Evolutionary conservation across 2,113 vertebrate species (phyloP).

Genomic region (Varanus salvator): DNA sequence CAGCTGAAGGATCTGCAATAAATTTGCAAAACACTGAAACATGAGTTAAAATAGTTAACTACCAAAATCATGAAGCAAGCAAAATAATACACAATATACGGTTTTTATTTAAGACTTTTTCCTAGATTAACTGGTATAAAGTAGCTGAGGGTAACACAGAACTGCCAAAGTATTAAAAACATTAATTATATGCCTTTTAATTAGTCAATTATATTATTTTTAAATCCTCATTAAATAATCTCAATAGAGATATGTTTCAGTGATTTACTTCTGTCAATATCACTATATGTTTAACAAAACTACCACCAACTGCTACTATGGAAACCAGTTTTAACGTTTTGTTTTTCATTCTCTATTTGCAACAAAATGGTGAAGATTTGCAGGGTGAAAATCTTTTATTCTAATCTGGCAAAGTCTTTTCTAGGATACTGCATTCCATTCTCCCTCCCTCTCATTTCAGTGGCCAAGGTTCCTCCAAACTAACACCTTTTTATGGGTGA

Average conservation of each 20-base stretch:
- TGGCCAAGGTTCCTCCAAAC: background rate
- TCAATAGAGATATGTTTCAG: background rate
- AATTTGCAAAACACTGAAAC: slow-evolving; percentile 27
- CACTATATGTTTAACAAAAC: background rate
- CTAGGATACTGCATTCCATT: background rate
- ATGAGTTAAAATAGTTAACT: background rate
- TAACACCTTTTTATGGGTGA: background rate
- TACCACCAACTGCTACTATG: background rate
- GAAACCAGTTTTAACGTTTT: background rate
- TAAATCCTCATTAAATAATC: background rate
- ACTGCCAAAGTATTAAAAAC: background rate
- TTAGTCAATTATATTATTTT: background rate
- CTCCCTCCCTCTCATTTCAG: background rate
- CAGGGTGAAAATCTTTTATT: background rate
- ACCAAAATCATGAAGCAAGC: background rate
- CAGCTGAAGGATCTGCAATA: slow-evolving; percentile 90
- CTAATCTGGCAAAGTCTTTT: background rate
- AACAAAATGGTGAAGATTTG: background rate
- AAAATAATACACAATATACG: background rate
- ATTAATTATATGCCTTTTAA: background rate
- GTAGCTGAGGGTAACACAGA: background rate
- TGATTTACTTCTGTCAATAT: background rate
- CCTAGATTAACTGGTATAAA: background rate
- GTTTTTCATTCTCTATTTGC: no score
- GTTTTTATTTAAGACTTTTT: background rate